Base-by-base conservation (phyloP, 2,113 vertebrate genomes). In the Origma solitaria region DNA sequence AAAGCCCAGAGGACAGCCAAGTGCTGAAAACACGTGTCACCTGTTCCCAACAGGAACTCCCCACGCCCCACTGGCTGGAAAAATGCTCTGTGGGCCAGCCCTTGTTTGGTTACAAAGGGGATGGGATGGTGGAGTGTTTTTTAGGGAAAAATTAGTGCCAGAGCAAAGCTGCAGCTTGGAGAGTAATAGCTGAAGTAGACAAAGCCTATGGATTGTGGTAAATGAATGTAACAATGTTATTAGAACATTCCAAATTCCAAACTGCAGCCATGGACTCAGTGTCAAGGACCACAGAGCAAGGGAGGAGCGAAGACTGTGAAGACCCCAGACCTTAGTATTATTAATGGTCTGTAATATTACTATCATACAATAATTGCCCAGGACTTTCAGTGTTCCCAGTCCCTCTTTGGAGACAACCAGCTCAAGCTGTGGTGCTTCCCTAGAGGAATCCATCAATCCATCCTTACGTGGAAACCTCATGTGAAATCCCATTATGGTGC, bases 1-100 rank as follows among this genome's bases (percentile, higher is more conserved):
- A 53, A 27, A 53, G 61, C 9, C 6, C 18, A 35, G 53, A 37
- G 57, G 23, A 33, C 27, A 60, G 23, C 19, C 3, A 17, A 38
- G 44, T 9, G 27, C 57, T 23, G 21, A 47, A 31, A 44, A 44
- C 16, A 3, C 0, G 0, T 0, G 3, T 10, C 54, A 49, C 12
- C 18, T 18, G 20, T 0, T 47, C 8, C 9, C 30, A 47, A 7
- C 33, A 71, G 49, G 78, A 84, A 62, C n/a, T 15, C 1, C 28
- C 17, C 16, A 38, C 0, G 0, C 10, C 42, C 42, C 25, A 28
- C 2, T 0, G 0, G 12, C 21, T 3, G 33, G 17, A 37, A 45
- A 72, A 65, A 19, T 0, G 0, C 25, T 13, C 53, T 33, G 15
- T 6, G 10, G 5, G n/a, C 33, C 69, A 53, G 0, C 33, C 35